Base-by-base conservation (phyloP, 2,888 invertebrate genomes). In the Hetaerina titia region DNA sequence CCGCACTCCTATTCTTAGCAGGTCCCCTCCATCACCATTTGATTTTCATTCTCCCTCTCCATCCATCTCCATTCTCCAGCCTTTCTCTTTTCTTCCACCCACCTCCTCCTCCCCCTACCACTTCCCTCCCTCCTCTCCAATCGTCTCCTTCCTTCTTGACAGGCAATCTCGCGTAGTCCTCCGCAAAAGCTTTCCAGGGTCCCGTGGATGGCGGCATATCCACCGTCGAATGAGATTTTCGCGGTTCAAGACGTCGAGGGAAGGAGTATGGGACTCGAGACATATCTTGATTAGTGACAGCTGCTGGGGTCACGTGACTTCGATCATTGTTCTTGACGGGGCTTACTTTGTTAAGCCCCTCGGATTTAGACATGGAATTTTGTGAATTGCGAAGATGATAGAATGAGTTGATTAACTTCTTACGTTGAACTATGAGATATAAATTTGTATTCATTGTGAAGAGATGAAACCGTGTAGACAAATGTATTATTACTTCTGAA, bases 141-240 rank as follows among this genome's bases (percentile, higher is more conserved):
- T 56, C 92, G 64, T n/a, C 57, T 69, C 69, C 63, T 31, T 90
- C 63, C 90, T 64, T 81, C 81, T 90, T 90, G 90, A 90, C 90
- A 90, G 92, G 57, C 92, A 92, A 92, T 92, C 69, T 92, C 69
- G 56, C 64, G 64, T 45, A 92, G 92, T 92, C 90, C 90, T 90
- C 92, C 64, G 92, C 11, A 74, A 56, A n/a, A 56, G 90, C 63
- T 31, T 63, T 90, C 15, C 45, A 13, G 60, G 60, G 60, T 15
- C 31, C 45, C 92, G 69, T 45, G 63, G 56, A 74, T 57, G 92
- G 56, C 74, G 92, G 19, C 57, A 63, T n/a, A 92, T 92, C 92
- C 92, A 92, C 92, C 64, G 74, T 69, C 92, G 92, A 92, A 92
- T 92, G 92, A 92, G 92, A 92, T 92, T 69, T 64, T 92, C 92